Percentiles rank a stretch among this genome's conserved stretches.
Evolutionary conservation across 2,113 vertebrate species (phyloP).

Genomic region (Maccullochella peelii): DNA sequence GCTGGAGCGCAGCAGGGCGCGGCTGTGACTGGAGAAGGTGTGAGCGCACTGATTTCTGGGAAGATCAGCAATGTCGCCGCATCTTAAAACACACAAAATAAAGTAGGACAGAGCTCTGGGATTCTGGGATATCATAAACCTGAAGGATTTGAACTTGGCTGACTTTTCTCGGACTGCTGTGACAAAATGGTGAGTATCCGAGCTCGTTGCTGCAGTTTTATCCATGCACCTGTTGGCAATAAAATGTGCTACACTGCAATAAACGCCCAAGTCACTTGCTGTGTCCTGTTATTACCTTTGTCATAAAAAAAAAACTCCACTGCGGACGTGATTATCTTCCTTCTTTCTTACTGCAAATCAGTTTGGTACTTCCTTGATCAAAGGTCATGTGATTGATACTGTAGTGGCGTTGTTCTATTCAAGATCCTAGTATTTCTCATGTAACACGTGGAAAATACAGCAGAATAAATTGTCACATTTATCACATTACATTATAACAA

Average conservation of each 20-base stretch:
- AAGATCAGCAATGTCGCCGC: conserved; percentile 43
- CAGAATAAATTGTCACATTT: neutral
- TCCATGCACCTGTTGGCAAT: neutral
- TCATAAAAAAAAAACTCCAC: neutral
- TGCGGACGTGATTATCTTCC: neutral
- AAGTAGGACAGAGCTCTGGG: neutral
- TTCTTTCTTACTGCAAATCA: neutral
- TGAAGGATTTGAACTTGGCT: neutral
- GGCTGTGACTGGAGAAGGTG: conserved; percentile 48
- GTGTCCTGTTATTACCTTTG: neutral
- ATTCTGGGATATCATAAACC: no score
- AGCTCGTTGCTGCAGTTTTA: no score
- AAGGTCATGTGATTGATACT: neutral
- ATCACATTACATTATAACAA: neutral
- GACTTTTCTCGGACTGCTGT: neutral
- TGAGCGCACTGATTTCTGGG: conserved; percentile 48
- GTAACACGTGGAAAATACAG: neutral
- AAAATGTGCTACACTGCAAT: neutral
- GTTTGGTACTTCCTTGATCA: conserved; percentile 5
- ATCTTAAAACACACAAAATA: neutral
- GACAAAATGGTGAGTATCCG: conserved; percentile 73
- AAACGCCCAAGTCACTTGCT: neutral
- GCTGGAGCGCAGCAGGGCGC: conserved; percentile 41
- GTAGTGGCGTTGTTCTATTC: neutral
- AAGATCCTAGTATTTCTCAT: neutral